Evolutionary conservation across 2,797 vertebrate genomes (phyloP).

Genomic region (Sebastes steindachneri): DNA sequence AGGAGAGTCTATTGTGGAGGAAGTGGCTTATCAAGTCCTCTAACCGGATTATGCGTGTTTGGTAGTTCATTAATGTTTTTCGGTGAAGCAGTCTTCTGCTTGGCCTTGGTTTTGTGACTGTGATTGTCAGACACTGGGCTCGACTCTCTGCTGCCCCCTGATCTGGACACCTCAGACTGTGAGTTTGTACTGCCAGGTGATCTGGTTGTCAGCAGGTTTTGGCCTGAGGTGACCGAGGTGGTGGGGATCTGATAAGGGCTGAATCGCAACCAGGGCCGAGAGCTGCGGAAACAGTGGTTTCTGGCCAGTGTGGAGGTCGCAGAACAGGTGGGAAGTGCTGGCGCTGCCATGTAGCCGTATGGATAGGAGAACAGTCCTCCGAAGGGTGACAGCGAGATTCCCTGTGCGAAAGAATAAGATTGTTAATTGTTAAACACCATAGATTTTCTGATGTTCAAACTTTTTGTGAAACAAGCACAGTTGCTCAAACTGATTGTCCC

Average conservation of each 20-base stretch:
- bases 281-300: slow-evolving; percentile 83
- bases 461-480: background rate
- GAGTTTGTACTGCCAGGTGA: slow-evolving; percentile 72
- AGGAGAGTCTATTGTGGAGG: slow-evolving; percentile 79
- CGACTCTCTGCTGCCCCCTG: slow-evolving; percentile 59
- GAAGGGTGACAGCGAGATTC: slow-evolving; percentile 89
- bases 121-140: slow-evolving; percentile 81
- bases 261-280: slow-evolving; percentile 87
- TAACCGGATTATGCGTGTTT: slow-evolving; percentile 85
- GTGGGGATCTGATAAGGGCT: slow-evolving; percentile 91
- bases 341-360: slow-evolving; percentile 89
- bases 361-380: slow-evolving; percentile 91
- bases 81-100: slow-evolving; percentile 83
- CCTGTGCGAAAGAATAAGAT: slow-evolving; percentile 74
- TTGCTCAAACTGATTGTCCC: background rate
- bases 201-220: slow-evolving; percentile 78
- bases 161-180: slow-evolving; percentile 79
- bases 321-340: slow-evolving; percentile 68
- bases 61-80: slow-evolving; percentile 85
- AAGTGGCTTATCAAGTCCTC: slow-evolving; percentile 86
- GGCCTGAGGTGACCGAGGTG: slow-evolving; percentile 78
- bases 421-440: background rate
- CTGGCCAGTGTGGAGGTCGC: slow-evolving; percentile 81
- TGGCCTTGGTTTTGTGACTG: slow-evolving; percentile 81
- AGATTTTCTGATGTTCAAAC: background rate